A percentile compares a stretch with the other conserved stretches of the same genome.
Evolutionary conservation across 2,888 invertebrate genomes (phyloP).

Genomic region (Tiliacea aurago): DNA sequence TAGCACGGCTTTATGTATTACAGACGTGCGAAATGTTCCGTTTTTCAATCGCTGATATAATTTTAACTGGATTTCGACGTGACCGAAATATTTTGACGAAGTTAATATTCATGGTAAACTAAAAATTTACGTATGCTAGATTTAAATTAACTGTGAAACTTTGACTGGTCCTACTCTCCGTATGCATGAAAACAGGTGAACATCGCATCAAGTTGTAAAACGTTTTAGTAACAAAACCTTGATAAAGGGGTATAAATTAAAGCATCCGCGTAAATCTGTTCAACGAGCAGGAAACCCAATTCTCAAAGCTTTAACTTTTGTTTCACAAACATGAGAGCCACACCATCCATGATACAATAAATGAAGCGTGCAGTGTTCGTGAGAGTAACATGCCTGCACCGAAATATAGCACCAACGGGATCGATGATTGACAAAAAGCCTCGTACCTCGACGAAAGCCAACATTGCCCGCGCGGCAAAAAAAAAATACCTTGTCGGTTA

Average conservation of each 20-base stretch:
- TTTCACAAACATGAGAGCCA: constrained; percentile 34
- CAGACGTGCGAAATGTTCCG: constrained; percentile 23
- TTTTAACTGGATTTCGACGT: constrained; percentile 41
- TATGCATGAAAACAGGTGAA: constrained; percentile 20
- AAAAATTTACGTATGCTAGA: background rate
- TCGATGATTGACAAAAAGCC: constrained; percentile 71
- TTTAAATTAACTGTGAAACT: constrained; percentile 19
- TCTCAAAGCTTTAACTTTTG: constrained; percentile 27
- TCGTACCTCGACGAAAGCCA: constrained; percentile 44
- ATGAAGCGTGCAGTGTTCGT: constrained; percentile 22
- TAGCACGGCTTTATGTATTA: constrained; percentile 41
- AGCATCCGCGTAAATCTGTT: constrained; percentile 26
- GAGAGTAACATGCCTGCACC: constrained; percentile 37
- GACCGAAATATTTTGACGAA: constrained; percentile 32
- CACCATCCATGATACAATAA: constrained; percentile 21
- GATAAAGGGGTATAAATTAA: background rate
- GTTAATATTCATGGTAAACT: background rate
- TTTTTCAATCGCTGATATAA: constrained; percentile 33
- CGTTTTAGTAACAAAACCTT: constrained; percentile 11
- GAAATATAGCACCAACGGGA: constrained; percentile 64
- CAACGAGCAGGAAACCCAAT: constrained; percentile 11
- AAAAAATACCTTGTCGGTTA: constrained; percentile 66
- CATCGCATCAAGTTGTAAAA: constrained; percentile 9
- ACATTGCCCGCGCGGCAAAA: constrained; percentile 62
- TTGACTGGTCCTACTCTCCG: background rate